phyloP scores from a whole-genome alignment of 2,797 vertebrate genomes.

The Furcifer pardalis region DNA sequence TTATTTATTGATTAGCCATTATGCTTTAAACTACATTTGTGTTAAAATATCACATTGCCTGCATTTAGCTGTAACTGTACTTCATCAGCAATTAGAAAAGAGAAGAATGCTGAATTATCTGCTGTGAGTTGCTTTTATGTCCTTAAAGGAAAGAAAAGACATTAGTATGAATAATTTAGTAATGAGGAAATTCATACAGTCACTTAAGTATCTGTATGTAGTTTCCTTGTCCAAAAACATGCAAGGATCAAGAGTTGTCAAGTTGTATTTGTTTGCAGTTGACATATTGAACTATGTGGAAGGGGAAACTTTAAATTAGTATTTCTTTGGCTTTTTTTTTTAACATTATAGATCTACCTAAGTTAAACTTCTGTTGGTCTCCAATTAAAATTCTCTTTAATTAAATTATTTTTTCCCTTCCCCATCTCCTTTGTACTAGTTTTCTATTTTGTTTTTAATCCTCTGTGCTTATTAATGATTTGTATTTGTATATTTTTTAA shows the following conservation, averaged over 20 bases:
- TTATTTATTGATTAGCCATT: background rate
- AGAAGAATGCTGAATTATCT: constrained; percentile 36
- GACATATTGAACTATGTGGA: background rate
- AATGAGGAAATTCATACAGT: constrained; percentile 10
- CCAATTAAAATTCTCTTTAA: too few species aligned
- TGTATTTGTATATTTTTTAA: too few species aligned
- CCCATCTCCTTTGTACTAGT: too few species aligned
- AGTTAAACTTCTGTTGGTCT: background rate
- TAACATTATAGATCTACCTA: too few species aligned
- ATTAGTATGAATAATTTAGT: constrained; percentile 18
- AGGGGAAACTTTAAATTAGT: too few species aligned
- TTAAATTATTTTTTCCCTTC: too few species aligned
- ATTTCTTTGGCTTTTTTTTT: too few species aligned
- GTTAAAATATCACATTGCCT: background rate
- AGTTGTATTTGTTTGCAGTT: background rate
- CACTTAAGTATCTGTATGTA: constrained; percentile 30
- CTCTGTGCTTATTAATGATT: too few species aligned
- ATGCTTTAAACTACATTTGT: background rate
- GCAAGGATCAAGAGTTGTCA: background rate
- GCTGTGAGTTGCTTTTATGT: constrained; percentile 5
- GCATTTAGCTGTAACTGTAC: background rate
- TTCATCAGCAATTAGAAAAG: background rate
- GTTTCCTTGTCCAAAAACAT: background rate
- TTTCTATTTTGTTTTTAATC: too few species aligned
- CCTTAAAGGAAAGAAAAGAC: background rate